phyloP scores from a whole-genome alignment of 1,140 invertebrate genomes.

The Carcinoscorpius rotundicauda region DNA sequence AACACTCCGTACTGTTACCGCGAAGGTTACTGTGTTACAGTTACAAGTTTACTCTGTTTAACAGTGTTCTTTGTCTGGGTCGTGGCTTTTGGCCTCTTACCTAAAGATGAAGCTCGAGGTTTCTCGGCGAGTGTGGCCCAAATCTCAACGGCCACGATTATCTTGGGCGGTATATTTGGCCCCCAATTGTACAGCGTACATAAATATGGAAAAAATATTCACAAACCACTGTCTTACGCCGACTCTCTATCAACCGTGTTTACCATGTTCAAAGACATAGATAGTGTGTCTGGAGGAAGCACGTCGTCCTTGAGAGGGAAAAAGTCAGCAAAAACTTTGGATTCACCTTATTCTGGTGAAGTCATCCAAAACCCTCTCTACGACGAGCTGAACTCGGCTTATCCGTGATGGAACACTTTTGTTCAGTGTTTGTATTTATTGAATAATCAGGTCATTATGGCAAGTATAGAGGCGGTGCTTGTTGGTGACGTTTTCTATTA shows the following conservation, averaged over 20 bases:
- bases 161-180: slow-evolving; percentile 29
- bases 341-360: slow-evolving; percentile 9
- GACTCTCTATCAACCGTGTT: slow-evolving; percentile 22
- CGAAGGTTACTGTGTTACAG: slow-evolving; percentile 30
- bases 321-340: slow-evolving; percentile 11
- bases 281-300: neutral
- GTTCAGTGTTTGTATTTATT: neutral
- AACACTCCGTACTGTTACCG: slow-evolving; percentile 22
- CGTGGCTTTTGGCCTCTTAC: slow-evolving; percentile 25
- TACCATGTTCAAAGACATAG: slow-evolving; percentile 18
- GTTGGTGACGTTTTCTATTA: too few relatives aligned
- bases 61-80: slow-evolving; percentile 29
- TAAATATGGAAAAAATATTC: slow-evolving; percentile 14
- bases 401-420: slow-evolving; percentile 13
- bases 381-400: slow-evolving; percentile 19
- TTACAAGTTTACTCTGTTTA: slow-evolving; percentile 27
- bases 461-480: too few relatives aligned
- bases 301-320: slow-evolving; percentile 7
- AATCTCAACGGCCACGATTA: slow-evolving; percentile 25
- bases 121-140: slow-evolving; percentile 27
- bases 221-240: slow-evolving; percentile 17
- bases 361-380: slow-evolving; percentile 13
- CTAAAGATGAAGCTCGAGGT: slow-evolving; percentile 24
- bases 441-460: too few relatives aligned
- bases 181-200: slow-evolving; percentile 19